Percentiles rank a stretch among this genome's conserved stretches.
Conservation (phyloP, 2,797 vertebrate genomes). For the Holocentrus rufus region DNA sequence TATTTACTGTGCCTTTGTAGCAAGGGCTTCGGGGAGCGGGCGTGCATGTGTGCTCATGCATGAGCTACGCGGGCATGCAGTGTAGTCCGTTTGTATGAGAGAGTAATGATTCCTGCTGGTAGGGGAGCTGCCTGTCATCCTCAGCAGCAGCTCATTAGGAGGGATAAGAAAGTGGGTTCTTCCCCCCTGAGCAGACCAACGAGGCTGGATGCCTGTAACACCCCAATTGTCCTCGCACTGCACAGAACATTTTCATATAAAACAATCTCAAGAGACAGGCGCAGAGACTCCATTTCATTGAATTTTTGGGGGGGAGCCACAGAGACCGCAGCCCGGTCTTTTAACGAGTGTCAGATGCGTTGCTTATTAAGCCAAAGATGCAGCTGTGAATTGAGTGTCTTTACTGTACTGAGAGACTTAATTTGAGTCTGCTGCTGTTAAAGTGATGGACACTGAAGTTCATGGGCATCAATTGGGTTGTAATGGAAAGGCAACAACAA, state of each 20-base stretch:
- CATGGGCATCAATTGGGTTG: not conserved
- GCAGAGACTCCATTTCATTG: constrained; percentile 13
- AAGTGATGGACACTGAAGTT: constrained; percentile 4
- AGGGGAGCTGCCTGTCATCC: constrained; percentile 57
- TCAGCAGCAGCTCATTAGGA: constrained; percentile 61
- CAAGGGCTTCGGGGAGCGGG: constrained; percentile 1
- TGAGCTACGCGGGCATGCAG: constrained; percentile 10
- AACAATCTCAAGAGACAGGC: constrained; percentile 29
- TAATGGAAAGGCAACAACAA: not conserved
- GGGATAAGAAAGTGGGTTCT: constrained; percentile 36
- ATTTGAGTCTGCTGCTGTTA: constrained; percentile 2
- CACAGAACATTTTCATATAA: constrained; percentile 34
- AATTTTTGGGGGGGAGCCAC: constrained; percentile 1
- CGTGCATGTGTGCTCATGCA: constrained; percentile 33
- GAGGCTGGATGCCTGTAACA: constrained; percentile 23
- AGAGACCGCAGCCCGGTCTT: not conserved
- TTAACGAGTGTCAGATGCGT: not conserved
- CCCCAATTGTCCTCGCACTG: constrained; percentile 5
- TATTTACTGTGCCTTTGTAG: constrained; percentile 48
- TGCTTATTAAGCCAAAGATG: constrained; percentile 12
- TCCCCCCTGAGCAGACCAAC: constrained; percentile 29
- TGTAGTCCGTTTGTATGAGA: constrained; percentile 24
- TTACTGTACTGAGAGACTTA: not conserved
- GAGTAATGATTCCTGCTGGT: constrained; percentile 52
- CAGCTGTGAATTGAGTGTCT: not conserved